These are phyloP conservation scores for Synergus gifuensis DNA, from an alignment of 2,888 invertebrate genomes.

Conservation along the genomic window DNA sequence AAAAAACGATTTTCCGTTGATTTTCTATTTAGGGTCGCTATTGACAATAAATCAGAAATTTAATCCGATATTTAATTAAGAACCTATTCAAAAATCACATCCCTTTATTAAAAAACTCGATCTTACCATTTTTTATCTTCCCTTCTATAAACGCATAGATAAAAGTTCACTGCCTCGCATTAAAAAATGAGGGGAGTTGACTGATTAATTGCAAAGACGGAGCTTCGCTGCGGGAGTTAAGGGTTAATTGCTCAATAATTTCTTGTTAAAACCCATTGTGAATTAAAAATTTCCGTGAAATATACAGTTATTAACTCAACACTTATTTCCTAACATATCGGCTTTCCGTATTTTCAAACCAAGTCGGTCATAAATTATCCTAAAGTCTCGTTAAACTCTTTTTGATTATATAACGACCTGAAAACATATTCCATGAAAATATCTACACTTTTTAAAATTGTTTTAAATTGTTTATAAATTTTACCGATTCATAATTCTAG, in stretches of 20 bases:
- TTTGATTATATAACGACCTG: not conserved
- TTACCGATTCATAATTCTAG: not conserved
- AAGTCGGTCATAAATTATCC: conserved; percentile 5
- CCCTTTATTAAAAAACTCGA: not conserved
- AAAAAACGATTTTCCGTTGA: not conserved
- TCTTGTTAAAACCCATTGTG: not conserved
- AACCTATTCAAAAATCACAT: not conserved
- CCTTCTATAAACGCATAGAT: not conserved
- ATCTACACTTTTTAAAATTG: not conserved
- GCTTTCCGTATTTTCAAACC: not conserved
- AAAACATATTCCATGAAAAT: not conserved
- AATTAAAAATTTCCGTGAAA: conserved; percentile 10
- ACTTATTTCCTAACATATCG: not conserved
- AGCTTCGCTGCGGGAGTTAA: conserved; percentile 10
- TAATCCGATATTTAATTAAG: not conserved
- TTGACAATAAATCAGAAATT: not conserved
- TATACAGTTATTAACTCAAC: not conserved
- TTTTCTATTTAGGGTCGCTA: not conserved
- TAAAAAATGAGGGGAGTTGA: not conserved
- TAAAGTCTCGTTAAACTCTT: not conserved
- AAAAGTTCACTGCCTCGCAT: not conserved
- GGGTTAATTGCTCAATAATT: conserved; percentile 33
- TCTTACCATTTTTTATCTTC: not conserved
- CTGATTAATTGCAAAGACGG: conserved; percentile 3
- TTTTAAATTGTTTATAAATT: not conserved